Percentiles rank a stretch among this genome's conserved stretches.
Evolutionary conservation across 1,140 invertebrate species (phyloP).

Genomic region (Meloidogyne hapla): DNA sequence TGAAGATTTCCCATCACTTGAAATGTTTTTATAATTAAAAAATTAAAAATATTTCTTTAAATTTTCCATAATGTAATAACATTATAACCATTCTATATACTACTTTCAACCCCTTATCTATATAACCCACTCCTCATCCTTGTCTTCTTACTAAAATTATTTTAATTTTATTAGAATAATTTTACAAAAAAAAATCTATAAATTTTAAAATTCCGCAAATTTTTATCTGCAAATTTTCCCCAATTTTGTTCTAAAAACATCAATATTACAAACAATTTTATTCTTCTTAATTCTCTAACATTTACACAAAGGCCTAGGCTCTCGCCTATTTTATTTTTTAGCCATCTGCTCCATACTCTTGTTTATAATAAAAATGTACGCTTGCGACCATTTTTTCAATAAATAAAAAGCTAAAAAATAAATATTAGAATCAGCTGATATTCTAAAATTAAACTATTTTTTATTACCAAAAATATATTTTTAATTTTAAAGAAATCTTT

Average conservation of each 20-base stretch:
- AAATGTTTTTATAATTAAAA: no score
- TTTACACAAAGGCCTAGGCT: not conserved
- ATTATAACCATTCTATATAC: no score
- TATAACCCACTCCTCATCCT: no score
- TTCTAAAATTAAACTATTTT: not conserved
- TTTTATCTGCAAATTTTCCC: not conserved
- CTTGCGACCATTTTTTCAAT: not conserved
- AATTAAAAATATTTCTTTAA: no score
- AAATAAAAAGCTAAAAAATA: not conserved
- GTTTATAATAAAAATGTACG: not conserved
- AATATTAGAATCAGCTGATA: not conserved
- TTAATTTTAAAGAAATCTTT: no score
- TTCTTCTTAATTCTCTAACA: not conserved
- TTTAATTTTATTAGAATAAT: no score
- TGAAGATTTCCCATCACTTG: no score
- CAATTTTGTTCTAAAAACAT: not conserved
- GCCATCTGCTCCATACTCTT: not conserved
- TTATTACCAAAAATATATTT: not conserved
- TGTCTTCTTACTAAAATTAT: no score
- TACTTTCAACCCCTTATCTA: no score
- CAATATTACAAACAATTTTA: not conserved
- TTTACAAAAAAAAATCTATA: no score
- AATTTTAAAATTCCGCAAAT: slow-evolving; percentile 1
- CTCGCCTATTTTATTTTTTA: not conserved
- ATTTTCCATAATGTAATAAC: no score